A percentile compares a stretch with the other conserved stretches of the same genome.
These are phyloP conservation scores for Drosophila arizonae DNA, from an alignment of 1,140 invertebrate genomes.

Conservation along the genomic window DNA sequence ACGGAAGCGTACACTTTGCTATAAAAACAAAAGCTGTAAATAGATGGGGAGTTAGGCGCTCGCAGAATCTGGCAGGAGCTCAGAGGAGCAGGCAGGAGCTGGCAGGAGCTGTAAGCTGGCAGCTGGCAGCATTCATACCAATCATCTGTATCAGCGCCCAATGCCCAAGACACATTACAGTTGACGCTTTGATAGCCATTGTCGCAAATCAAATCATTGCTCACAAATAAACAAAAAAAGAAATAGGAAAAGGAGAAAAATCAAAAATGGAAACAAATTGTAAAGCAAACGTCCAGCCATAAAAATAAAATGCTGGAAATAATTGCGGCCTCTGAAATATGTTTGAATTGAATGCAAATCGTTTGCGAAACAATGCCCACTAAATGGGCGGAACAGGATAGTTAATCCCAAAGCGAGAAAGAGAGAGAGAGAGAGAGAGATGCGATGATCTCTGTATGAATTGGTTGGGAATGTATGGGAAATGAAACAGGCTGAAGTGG, in stretches of 20 bases:
- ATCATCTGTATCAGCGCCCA: neutral
- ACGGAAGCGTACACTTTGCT: conserved; percentile 62
- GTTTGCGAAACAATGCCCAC: neutral
- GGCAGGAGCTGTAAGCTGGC: neutral
- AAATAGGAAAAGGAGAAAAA: too few relatives aligned
- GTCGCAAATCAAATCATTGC: conserved; percentile 63
- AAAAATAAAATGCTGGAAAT: conserved; percentile 74
- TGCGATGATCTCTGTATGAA: too few relatives aligned
- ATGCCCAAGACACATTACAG: conserved; percentile 48
- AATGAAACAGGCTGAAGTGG: too few relatives aligned
- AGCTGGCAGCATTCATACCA: neutral
- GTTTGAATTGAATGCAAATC: conserved; percentile 32
- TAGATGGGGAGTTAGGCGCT: neutral
- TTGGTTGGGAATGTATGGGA: too few relatives aligned
- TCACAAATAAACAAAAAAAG: too few relatives aligned
- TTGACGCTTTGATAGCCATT: conserved; percentile 65
- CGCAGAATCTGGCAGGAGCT: neutral
- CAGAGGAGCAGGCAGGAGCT: neutral
- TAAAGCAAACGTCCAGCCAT: conserved; percentile 45
- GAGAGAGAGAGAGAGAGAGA: too few relatives aligned
- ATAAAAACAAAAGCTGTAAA: conserved; percentile 65
- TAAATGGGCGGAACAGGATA: neutral
- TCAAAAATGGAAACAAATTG: conserved; percentile 42
- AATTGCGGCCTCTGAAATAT: conserved; percentile 67
- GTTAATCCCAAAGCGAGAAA: neutral